phyloP scores from a whole-genome alignment of 2,888 invertebrate genomes.

The Calliphora vomitoria region DNA sequence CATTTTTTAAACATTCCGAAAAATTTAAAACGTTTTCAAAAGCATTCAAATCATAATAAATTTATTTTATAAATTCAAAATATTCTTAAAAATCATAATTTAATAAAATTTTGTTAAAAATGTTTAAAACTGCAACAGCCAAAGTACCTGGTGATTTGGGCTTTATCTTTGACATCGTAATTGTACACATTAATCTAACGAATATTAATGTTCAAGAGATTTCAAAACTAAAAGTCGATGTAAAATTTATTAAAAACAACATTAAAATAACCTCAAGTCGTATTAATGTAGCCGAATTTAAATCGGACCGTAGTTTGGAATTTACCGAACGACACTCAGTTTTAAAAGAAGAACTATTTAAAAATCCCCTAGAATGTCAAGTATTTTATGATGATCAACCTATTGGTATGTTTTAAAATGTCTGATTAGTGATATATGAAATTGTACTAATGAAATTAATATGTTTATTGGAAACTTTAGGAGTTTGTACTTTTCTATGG shows the following conservation, averaged over 20 bases:
- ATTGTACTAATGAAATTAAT: no score
- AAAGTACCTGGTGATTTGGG: conserved; percentile 42
- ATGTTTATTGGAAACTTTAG: conserved; percentile 54
- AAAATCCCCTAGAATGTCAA: conserved; percentile 77
- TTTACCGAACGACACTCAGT: conserved; percentile 74
- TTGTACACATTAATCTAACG: conserved; percentile 75
- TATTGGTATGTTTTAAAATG: conserved; percentile 34
- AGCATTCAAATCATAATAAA: background rate
- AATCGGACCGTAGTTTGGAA: conserved; percentile 75
- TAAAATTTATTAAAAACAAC: conserved; percentile 75
- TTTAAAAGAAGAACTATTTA: conserved; percentile 74
- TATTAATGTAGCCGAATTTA: conserved; percentile 80
- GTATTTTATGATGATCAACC: conserved; percentile 76
- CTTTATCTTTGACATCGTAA: conserved; percentile 78
- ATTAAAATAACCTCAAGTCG: conserved; percentile 78
- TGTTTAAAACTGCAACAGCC: background rate
- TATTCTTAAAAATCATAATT: background rate
- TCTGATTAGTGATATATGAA: no score
- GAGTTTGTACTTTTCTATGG: conserved; percentile 75
- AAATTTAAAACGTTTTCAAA: conserved; percentile 5
- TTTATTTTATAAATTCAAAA: conserved; percentile 10
- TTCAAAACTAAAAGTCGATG: conserved; percentile 72
- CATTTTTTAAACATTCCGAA: background rate
- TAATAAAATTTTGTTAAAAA: conserved; percentile 15
- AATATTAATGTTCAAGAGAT: conserved; percentile 60